These are phyloP conservation scores for Drosophila emarginata DNA, from an alignment of 2,888 invertebrate genomes.

Conservation along the genomic window DNA sequence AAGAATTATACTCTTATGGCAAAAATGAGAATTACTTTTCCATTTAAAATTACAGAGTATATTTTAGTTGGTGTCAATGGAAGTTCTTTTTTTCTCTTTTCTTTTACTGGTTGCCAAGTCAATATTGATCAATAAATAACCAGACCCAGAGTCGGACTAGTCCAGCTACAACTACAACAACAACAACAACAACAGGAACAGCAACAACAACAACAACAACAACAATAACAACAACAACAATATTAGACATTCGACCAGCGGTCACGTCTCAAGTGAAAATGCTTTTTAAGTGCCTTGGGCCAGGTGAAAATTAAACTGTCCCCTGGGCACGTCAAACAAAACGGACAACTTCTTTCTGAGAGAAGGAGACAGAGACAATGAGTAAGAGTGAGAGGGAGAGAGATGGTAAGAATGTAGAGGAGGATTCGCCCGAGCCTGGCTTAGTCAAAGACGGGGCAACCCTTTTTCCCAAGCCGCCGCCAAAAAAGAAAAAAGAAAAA, in stretches of 20 bases:
- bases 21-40: no score
- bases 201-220: constrained; percentile 42
- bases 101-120: constrained; percentile 51
- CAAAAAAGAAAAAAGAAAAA: neutral
- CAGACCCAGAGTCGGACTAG: constrained; percentile 16
- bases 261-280: constrained; percentile 76
- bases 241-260: constrained; percentile 49
- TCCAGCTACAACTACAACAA: constrained; percentile 37
- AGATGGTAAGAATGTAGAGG: neutral
- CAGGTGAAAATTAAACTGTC: constrained; percentile 76
- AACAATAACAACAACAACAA: constrained; percentile 47
- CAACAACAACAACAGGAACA: constrained; percentile 46
- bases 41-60: neutral
- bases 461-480: constrained; percentile 2
- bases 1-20: no score
- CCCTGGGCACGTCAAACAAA: constrained; percentile 71
- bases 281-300: constrained; percentile 73
- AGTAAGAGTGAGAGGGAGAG: neutral
- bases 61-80: neutral
- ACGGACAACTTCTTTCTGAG: constrained; percentile 31
- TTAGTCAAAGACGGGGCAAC: constrained; percentile 1
- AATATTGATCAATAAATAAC: constrained; percentile 77
- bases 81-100: constrained; percentile 9
- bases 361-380: constrained; percentile 16
- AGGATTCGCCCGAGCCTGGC: constrained; percentile 11